These are phyloP conservation scores for Zaprionus ornatus DNA, from an alignment of 1,140 invertebrate genomes.

Conservation along the genomic window DNA sequence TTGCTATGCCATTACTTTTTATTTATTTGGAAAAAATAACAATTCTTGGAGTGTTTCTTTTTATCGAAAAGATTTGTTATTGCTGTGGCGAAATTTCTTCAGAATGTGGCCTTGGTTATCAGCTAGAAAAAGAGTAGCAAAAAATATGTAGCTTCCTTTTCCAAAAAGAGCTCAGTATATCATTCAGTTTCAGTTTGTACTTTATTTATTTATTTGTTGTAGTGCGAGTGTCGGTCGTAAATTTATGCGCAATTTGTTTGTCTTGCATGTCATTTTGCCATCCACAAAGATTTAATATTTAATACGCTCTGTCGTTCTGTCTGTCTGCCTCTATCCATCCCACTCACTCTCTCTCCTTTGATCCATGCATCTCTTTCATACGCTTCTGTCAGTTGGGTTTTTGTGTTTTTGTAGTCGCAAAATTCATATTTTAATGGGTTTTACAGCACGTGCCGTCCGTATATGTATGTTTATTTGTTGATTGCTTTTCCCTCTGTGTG, in stretches of 20 bases:
- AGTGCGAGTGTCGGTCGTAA: constrained; percentile 57
- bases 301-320: constrained; percentile 38
- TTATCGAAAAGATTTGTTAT: neutral
- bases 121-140: neutral
- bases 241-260: constrained; percentile 75
- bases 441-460: constrained; percentile 74
- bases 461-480: constrained; percentile 56
- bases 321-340: neutral
- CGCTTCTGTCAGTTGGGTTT: neutral
- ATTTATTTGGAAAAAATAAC: constrained; percentile 1
- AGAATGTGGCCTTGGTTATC: neutral
- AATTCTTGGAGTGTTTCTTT: neutral
- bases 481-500: constrained; percentile 40
- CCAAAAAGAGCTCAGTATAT: constrained; percentile 9
- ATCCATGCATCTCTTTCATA: neutral
- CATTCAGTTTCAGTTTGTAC: constrained; percentile 20
- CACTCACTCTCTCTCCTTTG: neutral
- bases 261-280: constrained; percentile 75
- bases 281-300: constrained; percentile 73
- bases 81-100: neutral
- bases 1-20: neutral
- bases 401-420: constrained; percentile 46
- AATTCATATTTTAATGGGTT: constrained; percentile 71
- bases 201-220: constrained; percentile 46
- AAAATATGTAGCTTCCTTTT: neutral